A percentile compares a stretch with the other conserved stretches of the same genome.
These are phyloP conservation scores for Alloplasta piceator DNA, from an alignment of 2,888 invertebrate genomes.

Conservation along the genomic window DNA sequence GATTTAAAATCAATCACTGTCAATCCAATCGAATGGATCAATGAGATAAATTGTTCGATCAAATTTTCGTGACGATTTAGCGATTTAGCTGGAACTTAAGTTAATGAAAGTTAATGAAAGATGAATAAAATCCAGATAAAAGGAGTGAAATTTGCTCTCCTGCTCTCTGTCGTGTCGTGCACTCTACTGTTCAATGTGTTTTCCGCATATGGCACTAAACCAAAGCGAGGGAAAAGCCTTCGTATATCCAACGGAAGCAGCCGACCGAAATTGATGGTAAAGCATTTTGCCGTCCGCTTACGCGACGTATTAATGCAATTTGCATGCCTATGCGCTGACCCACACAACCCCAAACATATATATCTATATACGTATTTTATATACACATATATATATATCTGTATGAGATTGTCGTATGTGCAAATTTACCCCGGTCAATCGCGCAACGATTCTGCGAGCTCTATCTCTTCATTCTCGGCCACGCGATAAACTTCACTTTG, in stretches of 20 bases:
- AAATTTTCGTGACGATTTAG: too few species aligned
- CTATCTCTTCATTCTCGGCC: background rate
- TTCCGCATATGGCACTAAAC: conserved; percentile 25
- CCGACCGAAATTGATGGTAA: conserved; percentile 75
- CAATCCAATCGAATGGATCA: too few species aligned
- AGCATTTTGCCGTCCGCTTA: conserved; percentile 78
- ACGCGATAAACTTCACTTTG: background rate
- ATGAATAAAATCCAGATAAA: too few species aligned
- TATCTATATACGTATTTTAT: conserved; percentile 24
- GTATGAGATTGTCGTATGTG: background rate
- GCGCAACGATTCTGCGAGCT: background rate
- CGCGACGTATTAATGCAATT: conserved; percentile 79
- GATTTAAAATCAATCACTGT: too few species aligned
- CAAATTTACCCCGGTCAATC: background rate
- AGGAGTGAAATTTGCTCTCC: background rate
- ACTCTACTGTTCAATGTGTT: conserved; percentile 4
- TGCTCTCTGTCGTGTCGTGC: background rate
- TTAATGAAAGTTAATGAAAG: too few species aligned
- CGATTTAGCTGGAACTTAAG: too few species aligned
- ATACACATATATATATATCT: conserved; percentile 17
- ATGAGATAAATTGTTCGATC: too few species aligned
- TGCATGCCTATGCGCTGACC: conserved; percentile 69
- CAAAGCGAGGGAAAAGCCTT: conserved; percentile 44
- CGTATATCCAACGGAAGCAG: conserved; percentile 63
- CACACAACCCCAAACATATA: conserved; percentile 33